Conservation (phyloP, 2,113 vertebrate genomes). For the Cynoglossus semilaevis region DNA sequence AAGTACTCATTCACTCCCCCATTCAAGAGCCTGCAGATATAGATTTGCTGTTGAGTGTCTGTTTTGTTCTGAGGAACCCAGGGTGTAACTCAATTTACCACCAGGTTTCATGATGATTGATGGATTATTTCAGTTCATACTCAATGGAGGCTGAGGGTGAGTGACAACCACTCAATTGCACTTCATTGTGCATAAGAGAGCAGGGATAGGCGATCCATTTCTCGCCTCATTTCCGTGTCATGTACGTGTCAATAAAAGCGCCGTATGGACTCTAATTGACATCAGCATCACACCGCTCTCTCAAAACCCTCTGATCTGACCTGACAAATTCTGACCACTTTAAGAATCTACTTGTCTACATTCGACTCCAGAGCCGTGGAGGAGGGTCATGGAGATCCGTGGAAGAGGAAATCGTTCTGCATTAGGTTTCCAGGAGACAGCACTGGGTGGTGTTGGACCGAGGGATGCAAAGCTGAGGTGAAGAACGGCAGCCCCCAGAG, state of each 20-base stretch:
- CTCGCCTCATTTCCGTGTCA: constrained; percentile 11
- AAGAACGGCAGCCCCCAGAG: constrained; percentile 10
- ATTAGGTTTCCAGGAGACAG: constrained; percentile 25
- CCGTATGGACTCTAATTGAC: constrained; percentile 17
- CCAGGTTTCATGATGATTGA: constrained; percentile 30
- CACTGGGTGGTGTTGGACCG: constrained; percentile 11
- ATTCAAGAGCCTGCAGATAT: constrained; percentile 53
- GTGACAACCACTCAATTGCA: constrained; percentile 47
- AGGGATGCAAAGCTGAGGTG: constrained; percentile 34
- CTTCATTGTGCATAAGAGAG: constrained; percentile 34
- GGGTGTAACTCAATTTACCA: constrained; percentile 45
- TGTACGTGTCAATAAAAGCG: constrained; percentile 7
- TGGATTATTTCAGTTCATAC: constrained; percentile 41
- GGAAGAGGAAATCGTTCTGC: constrained; percentile 43
- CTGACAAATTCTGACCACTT: constrained; percentile 20
- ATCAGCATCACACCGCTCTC: background rate
- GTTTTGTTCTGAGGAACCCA: constrained; percentile 47
- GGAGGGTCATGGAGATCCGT: constrained; percentile 17
- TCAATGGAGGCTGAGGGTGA: constrained; percentile 44
- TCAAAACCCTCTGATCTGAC: constrained; percentile 18
- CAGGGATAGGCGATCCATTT: constrained; percentile 19
- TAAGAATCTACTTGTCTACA: constrained; percentile 29
- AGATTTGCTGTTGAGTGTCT: constrained; percentile 49
- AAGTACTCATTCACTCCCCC: constrained; percentile 57
- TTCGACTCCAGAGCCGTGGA: constrained; percentile 11